Percentiles rank a stretch among this genome's conserved stretches.
Evolutionary conservation across 2,113 vertebrate species (phyloP).

Genomic region (Heloderma charlesbogerti): DNA sequence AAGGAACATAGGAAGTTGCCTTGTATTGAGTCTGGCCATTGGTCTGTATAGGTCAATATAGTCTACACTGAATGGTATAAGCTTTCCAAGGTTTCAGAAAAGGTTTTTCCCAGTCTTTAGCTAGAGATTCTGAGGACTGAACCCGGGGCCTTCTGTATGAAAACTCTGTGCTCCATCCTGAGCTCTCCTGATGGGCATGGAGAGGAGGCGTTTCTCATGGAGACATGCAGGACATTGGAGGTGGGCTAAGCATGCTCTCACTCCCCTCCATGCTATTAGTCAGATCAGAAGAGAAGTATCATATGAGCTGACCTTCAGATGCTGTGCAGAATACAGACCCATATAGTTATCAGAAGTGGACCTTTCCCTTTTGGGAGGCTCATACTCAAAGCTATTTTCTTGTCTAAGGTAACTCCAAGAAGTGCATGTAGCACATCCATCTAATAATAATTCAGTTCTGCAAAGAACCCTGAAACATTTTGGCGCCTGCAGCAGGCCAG

Average conservation of each 20-base stretch:
- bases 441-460: neutral
- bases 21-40: too few relatives aligned
- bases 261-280: neutral
- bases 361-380: too few relatives aligned
- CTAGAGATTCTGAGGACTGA: neutral
- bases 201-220: neutral
- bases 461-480: neutral
- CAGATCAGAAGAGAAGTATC: too few relatives aligned
- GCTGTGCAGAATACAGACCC: too few relatives aligned
- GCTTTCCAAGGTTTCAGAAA: neutral
- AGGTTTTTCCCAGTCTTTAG: neutral
- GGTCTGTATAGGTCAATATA: too few relatives aligned
- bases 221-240: neutral
- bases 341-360: too few relatives aligned
- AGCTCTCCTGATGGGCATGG: neutral
- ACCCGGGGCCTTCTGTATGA: neutral
- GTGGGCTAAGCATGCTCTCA: neutral
- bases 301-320: too few relatives aligned
- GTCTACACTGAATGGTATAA: neutral
- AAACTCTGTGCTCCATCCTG: neutral
- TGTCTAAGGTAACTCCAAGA: too few relatives aligned
- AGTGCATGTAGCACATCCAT: too few relatives aligned
- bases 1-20: too few relatives aligned
- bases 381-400: too few relatives aligned
- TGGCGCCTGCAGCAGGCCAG: too few relatives aligned